phyloP scores from a whole-genome alignment of 2,888 invertebrate genomes.

The Sepiola atlantica region DNA sequence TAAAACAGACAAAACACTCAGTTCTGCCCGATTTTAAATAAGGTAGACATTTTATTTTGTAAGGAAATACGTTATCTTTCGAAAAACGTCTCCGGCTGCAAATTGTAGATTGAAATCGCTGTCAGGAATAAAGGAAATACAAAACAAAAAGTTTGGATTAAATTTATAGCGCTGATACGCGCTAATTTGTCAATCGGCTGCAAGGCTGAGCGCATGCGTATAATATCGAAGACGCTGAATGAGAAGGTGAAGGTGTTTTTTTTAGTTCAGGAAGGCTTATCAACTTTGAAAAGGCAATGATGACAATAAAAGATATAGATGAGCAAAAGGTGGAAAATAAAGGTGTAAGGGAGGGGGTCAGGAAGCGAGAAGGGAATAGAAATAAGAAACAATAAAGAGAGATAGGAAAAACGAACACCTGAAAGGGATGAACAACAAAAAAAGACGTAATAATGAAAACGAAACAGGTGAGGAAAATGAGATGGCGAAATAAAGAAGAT shows the following conservation, averaged over 20 bases:
- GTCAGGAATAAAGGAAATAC: not conserved
- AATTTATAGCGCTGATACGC: not conserved
- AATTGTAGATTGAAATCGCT: not conserved
- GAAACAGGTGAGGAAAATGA: not conserved
- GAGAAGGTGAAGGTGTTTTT: not conserved
- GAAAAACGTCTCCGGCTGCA: not conserved
- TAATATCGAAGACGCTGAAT: not conserved
- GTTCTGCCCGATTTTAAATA: not conserved
- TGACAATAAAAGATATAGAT: not conserved
- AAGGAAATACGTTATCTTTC: not conserved
- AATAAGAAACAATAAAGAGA: not conserved
- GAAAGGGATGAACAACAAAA: not conserved
- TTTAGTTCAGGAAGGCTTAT: not conserved
- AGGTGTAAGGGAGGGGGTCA: too few relatives aligned
- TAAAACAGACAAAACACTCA: not conserved
- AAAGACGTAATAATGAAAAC: not conserved
- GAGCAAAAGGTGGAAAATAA: not conserved
- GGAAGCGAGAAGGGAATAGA: not conserved
- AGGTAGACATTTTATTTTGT: not conserved
- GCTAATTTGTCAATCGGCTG: slow-evolving; percentile 16
- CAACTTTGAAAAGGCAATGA: not conserved
- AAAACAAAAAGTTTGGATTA: not conserved
- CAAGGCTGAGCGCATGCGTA: not conserved
- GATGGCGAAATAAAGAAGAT: not conserved
- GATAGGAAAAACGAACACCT: not conserved